Base-by-base conservation (phyloP, 2,888 invertebrate genomes). In the Scaptomyza polygonia region DNA sequence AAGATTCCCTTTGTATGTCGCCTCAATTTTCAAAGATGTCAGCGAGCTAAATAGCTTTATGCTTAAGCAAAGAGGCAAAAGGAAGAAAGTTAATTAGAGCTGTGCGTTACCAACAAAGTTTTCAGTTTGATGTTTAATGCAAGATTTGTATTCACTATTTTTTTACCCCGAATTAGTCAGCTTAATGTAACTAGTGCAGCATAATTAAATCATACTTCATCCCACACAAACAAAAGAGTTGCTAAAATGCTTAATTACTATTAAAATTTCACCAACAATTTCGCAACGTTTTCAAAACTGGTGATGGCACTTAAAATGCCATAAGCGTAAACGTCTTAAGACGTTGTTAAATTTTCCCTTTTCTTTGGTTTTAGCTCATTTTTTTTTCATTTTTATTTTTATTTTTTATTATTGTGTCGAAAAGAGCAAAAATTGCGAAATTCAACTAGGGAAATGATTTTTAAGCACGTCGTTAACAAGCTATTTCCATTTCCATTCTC, bases 391-490 rank as follows among this genome's bases (percentile, higher is more conserved):
- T 30, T 32, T 30, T 12, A 1, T 5, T 34, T 14, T 36, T 8
- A 7, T 59, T 25, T 47, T 64, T 36, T 72, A 55, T 53, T 72
- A 52, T 64, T 56, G 25, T 44, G 52, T 67, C 53, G n/a, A 59
- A 68, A 62, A 48, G 48, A 45, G 29, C 58, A 42, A 63, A 71
- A 76, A 74, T 61, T 69, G 70, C 61, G n/a, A 63, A 67, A 67
- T 59, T 2, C 21, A 45, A 36, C 27, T 18, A 30, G 54, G 64
- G 56, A 67, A 77, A 74, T 74, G 85, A 67, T 72, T 74, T 74
- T 77, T 75, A 79, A 82, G 85, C 82, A 82, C 79, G 71, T 85
- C 79, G 73, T 66, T 80, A 77, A 81, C 72, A 74, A 79, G 72
- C 61, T 73, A 81, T 79, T 78, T 77, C 59, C 77, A 77, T 77